Percentiles rank a stretch among this genome's conserved stretches.
phyloP scores from a whole-genome alignment of 2,888 invertebrate species.

The Parapristionchus giblindavisi region DNA sequence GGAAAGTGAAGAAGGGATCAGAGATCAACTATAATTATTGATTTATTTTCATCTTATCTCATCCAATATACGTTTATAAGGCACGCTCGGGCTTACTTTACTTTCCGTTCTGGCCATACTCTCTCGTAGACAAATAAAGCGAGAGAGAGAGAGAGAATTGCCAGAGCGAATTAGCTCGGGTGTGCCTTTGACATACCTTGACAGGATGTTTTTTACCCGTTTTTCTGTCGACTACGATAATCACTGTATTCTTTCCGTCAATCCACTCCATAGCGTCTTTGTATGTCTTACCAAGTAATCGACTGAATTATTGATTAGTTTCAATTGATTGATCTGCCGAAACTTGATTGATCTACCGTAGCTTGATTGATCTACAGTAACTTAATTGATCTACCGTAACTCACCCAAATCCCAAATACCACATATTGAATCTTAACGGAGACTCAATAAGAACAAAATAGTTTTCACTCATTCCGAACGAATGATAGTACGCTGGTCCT shows the following conservation, averaged over 20 bases:
- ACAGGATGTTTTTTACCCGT: conserved; percentile 43
- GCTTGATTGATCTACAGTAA: neutral
- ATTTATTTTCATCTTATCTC: too few relatives aligned
- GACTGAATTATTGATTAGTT: too few relatives aligned
- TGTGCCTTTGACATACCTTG: conserved; percentile 34
- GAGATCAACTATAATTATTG: conserved; percentile 56
- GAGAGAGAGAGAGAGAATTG: too few relatives aligned
- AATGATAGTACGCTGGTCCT: conserved; percentile 82
- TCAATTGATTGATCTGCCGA: too few relatives aligned
- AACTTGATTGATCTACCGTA: too few relatives aligned
- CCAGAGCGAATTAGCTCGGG: too few relatives aligned
- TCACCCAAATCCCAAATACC: conserved; percentile 41
- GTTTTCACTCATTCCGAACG: conserved; percentile 87
- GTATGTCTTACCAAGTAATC: too few relatives aligned
- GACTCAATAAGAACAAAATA: conserved; percentile 89
- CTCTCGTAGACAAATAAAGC: too few relatives aligned
- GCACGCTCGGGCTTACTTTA: too few relatives aligned
- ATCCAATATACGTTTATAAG: too few relatives aligned
- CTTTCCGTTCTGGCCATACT: too few relatives aligned
- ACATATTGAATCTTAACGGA: conserved; percentile 75
- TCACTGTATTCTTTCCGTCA: conserved; percentile 27
- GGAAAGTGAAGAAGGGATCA: conserved; percentile 73
- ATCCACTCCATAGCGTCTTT: conserved; percentile 40
- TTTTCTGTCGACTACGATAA: conserved; percentile 48
- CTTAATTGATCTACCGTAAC: neutral